Evolutionary conservation across 2,113 vertebrate genomes (phyloP).

Genomic region (Vulpes vulpes): DNA sequence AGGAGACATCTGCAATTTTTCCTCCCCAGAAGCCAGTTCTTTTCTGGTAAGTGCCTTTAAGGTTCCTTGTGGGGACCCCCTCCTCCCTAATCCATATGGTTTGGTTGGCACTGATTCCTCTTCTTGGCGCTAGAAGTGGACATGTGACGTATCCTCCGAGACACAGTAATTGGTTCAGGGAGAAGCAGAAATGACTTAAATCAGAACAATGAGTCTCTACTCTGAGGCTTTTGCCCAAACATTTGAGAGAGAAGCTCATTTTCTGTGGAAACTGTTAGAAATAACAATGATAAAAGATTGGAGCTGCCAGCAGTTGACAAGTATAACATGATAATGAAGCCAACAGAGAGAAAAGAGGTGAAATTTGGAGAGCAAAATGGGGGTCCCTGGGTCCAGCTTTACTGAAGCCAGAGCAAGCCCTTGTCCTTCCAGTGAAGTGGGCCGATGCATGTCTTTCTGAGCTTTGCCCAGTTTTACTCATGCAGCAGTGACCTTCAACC

Average conservation of each 20-base stretch:
- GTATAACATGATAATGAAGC: not conserved
- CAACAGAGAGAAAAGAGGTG: not conserved
- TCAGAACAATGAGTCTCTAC: not conserved
- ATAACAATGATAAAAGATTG: not conserved
- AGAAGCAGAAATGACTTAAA: slow-evolving; percentile 2
- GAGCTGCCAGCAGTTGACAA: slow-evolving; percentile 38
- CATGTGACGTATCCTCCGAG: not conserved
- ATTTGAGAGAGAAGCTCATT: not conserved
- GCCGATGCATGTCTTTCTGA: not conserved
- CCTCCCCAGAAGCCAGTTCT: not conserved
- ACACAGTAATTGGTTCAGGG: not conserved
- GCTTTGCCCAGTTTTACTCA: not conserved
- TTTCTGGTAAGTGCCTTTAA: not conserved
- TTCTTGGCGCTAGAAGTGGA: not conserved
- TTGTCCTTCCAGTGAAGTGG: not conserved
- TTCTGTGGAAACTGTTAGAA: slow-evolving; percentile 14
- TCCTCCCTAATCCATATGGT: not conserved
- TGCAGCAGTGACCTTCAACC: not conserved
- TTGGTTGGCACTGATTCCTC: not conserved
- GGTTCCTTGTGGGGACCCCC: not conserved
- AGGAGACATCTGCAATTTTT: not conserved
- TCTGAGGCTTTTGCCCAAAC: not conserved
- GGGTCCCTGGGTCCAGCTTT: not conserved
- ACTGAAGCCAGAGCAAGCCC: not conserved
- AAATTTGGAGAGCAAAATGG: not conserved